A percentile compares a stretch with the other conserved stretches of the same genome.
Evolutionary conservation across 2,888 invertebrate genomes (phyloP).

Genomic region (Mycogona germanica): DNA sequence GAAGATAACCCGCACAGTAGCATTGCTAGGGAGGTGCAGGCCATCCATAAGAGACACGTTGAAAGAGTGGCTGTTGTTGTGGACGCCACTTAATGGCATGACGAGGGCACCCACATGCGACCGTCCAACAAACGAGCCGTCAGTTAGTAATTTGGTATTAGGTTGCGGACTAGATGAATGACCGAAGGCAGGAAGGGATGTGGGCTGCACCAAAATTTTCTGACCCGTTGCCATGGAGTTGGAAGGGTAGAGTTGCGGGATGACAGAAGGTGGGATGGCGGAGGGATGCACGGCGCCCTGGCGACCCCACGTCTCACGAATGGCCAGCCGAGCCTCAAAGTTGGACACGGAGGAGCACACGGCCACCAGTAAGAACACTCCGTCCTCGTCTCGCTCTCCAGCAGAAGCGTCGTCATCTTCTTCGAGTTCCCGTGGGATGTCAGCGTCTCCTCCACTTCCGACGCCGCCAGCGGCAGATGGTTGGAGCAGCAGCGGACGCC

Average conservation of each 20-base stretch:
- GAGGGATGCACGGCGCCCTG: not conserved
- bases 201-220: not conserved
- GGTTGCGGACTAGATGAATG: too few relatives aligned
- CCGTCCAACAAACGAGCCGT: not conserved
- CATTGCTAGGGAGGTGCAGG: constrained; percentile 17
- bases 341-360: constrained; percentile 61
- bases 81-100: not conserved
- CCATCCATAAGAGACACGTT: constrained; percentile 29
- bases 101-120: not conserved
- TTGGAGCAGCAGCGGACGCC: not conserved
- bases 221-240: not conserved
- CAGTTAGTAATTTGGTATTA: too few relatives aligned
- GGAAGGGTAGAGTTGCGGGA: too few relatives aligned
- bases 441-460: too few relatives aligned
- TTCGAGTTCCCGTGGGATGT: too few relatives aligned
- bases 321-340: constrained; percentile 49
- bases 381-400: constrained; percentile 30
- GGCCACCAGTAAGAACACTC: constrained; percentile 50
- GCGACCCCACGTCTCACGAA: constrained; percentile 55
- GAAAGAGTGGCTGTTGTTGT: constrained; percentile 28
- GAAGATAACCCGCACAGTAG: constrained; percentile 40
- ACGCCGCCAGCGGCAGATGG: not conserved
- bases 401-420: too few relatives aligned
- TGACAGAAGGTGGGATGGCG: too few relatives aligned
- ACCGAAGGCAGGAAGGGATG: not conserved